Percentiles rank a stretch among this genome's conserved stretches.
Evolutionary conservation across 2,113 vertebrate species (phyloP).

Genomic region (Haemorhous mexicanus): DNA sequence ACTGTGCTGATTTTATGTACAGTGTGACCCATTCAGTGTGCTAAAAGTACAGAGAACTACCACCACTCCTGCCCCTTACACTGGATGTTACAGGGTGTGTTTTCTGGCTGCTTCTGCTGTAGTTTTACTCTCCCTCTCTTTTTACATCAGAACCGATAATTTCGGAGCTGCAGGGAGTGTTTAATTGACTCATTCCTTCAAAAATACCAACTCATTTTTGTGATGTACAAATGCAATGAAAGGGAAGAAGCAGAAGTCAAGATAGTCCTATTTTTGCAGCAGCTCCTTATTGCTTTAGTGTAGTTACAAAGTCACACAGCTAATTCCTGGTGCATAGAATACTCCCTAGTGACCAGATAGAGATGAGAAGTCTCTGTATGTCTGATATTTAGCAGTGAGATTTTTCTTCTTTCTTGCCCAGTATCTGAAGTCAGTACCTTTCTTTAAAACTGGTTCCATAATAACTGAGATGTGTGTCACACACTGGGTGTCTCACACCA

Average conservation of each 20-base stretch:
- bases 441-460: background rate
- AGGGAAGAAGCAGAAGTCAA: background rate
- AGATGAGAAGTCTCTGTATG: background rate
- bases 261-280: background rate
- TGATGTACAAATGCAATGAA: background rate
- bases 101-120: background rate
- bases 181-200: background rate
- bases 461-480: background rate
- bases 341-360: background rate
- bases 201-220: background rate
- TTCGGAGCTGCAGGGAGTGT: background rate
- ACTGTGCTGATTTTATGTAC: background rate
- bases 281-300: background rate
- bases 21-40: background rate
- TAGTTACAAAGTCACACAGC: background rate
- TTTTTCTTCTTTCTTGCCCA: background rate
- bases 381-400: background rate
- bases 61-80: background rate
- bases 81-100: background rate
- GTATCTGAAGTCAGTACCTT: background rate
- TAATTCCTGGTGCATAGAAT: background rate
- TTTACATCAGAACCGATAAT: background rate
- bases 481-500: background rate
- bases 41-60: background rate
- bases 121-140: background rate